Base-by-base conservation (phyloP, 2,888 invertebrate species). In the Quadriops clusia region DNA sequence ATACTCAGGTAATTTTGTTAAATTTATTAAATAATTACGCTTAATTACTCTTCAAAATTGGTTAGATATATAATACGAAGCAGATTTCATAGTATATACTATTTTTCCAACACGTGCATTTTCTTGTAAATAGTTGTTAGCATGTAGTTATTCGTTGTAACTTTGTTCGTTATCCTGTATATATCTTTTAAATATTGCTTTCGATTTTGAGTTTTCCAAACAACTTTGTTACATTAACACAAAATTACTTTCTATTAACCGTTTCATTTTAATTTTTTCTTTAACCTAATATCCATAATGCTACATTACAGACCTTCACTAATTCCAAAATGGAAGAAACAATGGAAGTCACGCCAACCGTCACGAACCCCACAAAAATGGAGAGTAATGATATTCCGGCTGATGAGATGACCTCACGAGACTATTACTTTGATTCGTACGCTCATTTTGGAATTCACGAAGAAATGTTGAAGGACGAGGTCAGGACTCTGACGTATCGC, bases 381-480 rank as follows among this genome's bases (percentile, higher is more conserved):
- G 50, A 50, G 36, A 56, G 59, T 45, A 55, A 62, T 38, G 58
- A 67, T 44, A 71, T 83, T 4, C 68, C 77, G 2, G 79, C 86
- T 0, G 90, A 90, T 45, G 95, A 98, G 50, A 98, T 99, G 97
- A 98, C 98, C 2, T 97, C 97, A 4, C 76, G 94, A 47, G 98
- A 99, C 61, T 99, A 99, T 61, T 99, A 99, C 61, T 99, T 99
- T 60, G 98, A 99, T 64, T 98, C 97, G 0, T 99, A 99, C 59
- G 98, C 98, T 28, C 98, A 99, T 66, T 99, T 98, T 62, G 98
- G 97, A 24, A 99, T 99, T 50, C 98, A 99, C 58, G 98, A 99
- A 68, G 98, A 98, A 65, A 98, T 99, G 98, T 66, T 99, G 39
- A 99, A 99, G 64, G 98, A 99, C 61, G 97, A 98, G 72, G 94